A percentile compares a stretch with the other conserved stretches of the same genome.
Evolutionary conservation across 1,140 invertebrate genomes (phyloP).

Genomic region (Bombus waltoni): DNA sequence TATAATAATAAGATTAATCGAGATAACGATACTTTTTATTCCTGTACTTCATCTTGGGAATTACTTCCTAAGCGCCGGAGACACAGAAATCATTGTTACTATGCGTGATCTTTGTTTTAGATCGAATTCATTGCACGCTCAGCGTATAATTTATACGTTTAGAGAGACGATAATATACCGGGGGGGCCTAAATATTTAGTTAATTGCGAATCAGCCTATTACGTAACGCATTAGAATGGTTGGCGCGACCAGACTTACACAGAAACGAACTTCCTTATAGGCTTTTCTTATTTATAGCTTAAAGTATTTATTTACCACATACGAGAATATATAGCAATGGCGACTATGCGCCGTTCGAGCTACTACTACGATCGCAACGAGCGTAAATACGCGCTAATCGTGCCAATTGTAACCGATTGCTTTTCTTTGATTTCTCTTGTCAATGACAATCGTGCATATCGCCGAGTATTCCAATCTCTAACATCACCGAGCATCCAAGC

Average conservation of each 20-base stretch:
- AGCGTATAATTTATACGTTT: background rate
- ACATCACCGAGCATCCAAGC: background rate
- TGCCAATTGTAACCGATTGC: constrained; percentile 33
- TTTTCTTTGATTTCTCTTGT: constrained; percentile 15
- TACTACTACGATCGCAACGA: background rate
- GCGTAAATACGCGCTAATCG: constrained; percentile 34
- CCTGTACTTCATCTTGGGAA: background rate
- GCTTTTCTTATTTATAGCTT: constrained; percentile 55
- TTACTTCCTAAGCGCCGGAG: background rate
- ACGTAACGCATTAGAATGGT: constrained; percentile 33
- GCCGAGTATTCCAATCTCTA: background rate
- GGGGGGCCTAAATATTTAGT: background rate
- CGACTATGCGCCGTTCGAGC: background rate
- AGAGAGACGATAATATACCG: background rate
- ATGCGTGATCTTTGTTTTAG: background rate
- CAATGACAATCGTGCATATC: background rate
- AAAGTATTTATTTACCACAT: constrained; percentile 39
- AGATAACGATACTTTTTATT: background rate
- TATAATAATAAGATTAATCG: background rate
- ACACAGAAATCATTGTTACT: background rate
- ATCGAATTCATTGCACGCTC: background rate
- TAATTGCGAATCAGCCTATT: constrained; percentile 5
- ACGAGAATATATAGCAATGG: background rate
- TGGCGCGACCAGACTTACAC: constrained; percentile 7
- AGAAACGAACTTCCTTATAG: constrained; percentile 55